A percentile compares a stretch with the other conserved stretches of the same genome.
Conservation (phyloP, 2,888 invertebrate species). For the Drosophila emarginata region DNA sequence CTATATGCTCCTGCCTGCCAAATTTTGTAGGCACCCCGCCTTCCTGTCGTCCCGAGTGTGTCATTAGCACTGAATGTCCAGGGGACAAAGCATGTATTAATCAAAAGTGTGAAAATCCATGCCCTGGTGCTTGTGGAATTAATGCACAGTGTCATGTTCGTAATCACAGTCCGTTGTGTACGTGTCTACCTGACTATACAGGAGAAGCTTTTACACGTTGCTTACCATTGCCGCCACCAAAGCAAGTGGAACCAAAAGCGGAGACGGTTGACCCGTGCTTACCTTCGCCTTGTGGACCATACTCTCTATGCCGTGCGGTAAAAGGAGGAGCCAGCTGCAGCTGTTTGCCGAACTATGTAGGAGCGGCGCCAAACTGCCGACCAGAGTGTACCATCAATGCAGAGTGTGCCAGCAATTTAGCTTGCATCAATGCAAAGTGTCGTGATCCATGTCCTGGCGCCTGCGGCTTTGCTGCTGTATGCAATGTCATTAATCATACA, state of each 20-base stretch:
- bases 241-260: conserved; percentile 33
- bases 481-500: conserved; percentile 89
- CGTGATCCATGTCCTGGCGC: conserved; percentile 90
- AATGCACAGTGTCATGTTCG: conserved; percentile 91
- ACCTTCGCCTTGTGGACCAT: conserved; percentile 91
- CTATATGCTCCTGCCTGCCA: conserved; percentile 88
- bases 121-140: conserved; percentile 90
- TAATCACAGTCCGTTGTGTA: conserved; percentile 92
- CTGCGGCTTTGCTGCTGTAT: conserved; percentile 89
- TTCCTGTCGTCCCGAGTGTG: conserved; percentile 91
- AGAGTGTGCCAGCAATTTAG: conserved; percentile 88
- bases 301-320: conserved; percentile 88
- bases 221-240: conserved; percentile 84
- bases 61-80: conserved; percentile 90
- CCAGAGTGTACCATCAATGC: conserved; percentile 90
- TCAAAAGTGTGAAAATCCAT: conserved; percentile 91
- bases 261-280: conserved; percentile 85
- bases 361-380: conserved; percentile 89
- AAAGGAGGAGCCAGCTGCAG: conserved; percentile 88
- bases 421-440: conserved; percentile 89
- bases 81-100: conserved; percentile 89
- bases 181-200: conserved; percentile 87
- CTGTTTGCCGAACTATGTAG: conserved; percentile 88
- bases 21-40: conserved; percentile 90
- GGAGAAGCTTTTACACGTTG: conserved; percentile 91